A percentile compares a stretch with the other conserved stretches of the same genome.
Evolutionary conservation across 2,888 invertebrate genomes (phyloP).

Genomic region (Buathra laborator): DNA sequence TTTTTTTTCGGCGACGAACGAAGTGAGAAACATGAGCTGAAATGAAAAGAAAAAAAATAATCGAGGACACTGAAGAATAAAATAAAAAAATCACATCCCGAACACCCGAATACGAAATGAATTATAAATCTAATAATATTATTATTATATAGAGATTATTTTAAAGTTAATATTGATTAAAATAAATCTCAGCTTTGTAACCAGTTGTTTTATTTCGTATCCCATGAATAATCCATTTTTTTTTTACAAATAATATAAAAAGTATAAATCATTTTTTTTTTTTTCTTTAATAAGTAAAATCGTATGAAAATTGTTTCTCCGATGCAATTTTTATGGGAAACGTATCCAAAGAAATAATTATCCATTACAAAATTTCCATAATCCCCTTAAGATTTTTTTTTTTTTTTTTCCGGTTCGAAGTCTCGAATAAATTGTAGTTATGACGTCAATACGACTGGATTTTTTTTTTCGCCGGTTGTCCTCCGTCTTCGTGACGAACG

Average conservation of each 20-base stretch:
- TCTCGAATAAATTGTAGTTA: not conserved
- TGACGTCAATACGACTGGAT: not conserved
- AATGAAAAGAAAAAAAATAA: constrained; percentile 59
- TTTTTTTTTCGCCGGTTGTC: not conserved
- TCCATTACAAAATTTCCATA: not conserved
- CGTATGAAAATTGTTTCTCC: not conserved
- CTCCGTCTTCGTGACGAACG: not conserved
- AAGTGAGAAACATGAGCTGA: constrained; percentile 56
- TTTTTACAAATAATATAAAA: not conserved
- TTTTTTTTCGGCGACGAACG: constrained; percentile 8
- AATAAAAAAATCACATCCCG: constrained; percentile 46
- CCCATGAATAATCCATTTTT: constrained; percentile 43
- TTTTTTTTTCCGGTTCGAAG: not conserved
- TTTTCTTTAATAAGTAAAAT: not conserved
- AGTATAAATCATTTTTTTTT: not conserved
- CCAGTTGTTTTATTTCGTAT: constrained; percentile 59
- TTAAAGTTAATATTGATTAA: constrained; percentile 83
- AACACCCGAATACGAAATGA: constrained; percentile 68
- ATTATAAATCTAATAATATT: constrained; percentile 73
- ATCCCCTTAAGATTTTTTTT: not conserved
- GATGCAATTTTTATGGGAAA: not conserved
- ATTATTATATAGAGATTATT: constrained; percentile 83
- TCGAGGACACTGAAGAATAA: constrained; percentile 39
- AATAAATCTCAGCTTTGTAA: constrained; percentile 84
- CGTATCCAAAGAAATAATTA: not conserved